Percentiles rank a stretch among this genome's conserved stretches.
Conservation (phyloP, 2,797 vertebrate species). For the Taeniopygia guttata region DNA sequence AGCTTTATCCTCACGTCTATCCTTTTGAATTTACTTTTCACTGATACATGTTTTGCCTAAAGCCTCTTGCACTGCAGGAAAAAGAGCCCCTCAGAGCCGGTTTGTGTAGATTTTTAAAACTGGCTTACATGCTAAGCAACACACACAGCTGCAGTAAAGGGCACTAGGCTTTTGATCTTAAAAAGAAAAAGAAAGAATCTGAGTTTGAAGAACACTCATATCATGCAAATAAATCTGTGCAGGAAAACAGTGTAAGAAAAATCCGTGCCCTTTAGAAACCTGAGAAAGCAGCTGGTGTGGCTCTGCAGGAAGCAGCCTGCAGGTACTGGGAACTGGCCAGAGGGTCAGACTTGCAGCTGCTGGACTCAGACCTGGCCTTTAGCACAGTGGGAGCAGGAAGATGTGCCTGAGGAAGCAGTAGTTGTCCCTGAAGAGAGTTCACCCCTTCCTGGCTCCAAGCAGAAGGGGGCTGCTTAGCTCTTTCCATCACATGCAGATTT, state of each 20-base stretch:
- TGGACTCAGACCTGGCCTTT: not conserved
- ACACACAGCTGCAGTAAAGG: constrained; percentile 21
- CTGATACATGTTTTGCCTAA: not conserved
- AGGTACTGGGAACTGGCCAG: not conserved
- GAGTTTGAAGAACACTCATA: not conserved
- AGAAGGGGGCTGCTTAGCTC: not conserved
- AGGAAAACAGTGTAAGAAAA: not conserved
- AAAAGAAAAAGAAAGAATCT: not conserved
- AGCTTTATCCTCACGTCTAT: not conserved
- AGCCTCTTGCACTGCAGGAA: not conserved
- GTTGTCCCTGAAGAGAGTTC: not conserved
- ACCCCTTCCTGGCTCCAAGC: not conserved
- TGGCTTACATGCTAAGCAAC: not conserved
- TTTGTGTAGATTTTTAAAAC: not conserved
- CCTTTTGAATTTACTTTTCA: not conserved
- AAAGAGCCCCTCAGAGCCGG: not conserved
- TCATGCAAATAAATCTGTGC: constrained; percentile 16
- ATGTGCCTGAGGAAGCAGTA: not conserved
- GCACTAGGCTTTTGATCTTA: not conserved
- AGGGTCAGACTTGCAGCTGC: not conserved
- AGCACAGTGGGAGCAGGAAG: not conserved
- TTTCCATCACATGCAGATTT: not conserved
- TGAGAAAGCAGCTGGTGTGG: not conserved
- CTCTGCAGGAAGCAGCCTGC: not conserved
- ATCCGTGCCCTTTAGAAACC: not conserved